Evolutionary conservation across 2,113 vertebrate genomes (phyloP).

Genomic region (Capra hircus): DNA sequence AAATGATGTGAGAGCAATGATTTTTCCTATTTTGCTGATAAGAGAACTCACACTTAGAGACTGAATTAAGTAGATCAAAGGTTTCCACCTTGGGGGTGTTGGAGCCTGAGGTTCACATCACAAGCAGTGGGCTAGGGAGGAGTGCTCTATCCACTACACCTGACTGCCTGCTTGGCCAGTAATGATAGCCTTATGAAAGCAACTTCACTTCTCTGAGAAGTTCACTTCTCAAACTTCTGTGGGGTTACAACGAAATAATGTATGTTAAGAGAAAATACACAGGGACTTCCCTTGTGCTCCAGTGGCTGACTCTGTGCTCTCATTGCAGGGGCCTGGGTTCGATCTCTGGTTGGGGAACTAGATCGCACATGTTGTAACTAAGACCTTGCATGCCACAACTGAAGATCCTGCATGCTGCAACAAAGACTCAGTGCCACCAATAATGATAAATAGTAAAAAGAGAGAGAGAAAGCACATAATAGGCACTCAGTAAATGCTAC

Average conservation of each 20-base stretch:
- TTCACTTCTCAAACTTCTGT: background rate
- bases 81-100: background rate
- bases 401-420: background rate
- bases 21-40: background rate
- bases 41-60: background rate
- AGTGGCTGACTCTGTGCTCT: background rate
- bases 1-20: background rate
- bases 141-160: rapidly evolving
- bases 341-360: background rate
- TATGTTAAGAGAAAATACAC: background rate
- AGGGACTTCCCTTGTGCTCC: background rate
- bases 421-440: background rate
- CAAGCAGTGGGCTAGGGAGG: background rate
- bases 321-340: rapidly evolving
- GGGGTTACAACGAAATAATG: background rate
- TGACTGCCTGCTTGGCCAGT: background rate
- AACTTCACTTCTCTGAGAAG: background rate
- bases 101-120: background rate
- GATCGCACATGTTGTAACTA: background rate
- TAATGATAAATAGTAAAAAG: background rate
- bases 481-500: background rate
- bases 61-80: background rate
- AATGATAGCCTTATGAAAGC: background rate
- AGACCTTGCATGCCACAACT: background rate
- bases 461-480: background rate